phyloP scores from a whole-genome alignment of 2,113 vertebrate species.

The Periophthalmus modestus region DNA sequence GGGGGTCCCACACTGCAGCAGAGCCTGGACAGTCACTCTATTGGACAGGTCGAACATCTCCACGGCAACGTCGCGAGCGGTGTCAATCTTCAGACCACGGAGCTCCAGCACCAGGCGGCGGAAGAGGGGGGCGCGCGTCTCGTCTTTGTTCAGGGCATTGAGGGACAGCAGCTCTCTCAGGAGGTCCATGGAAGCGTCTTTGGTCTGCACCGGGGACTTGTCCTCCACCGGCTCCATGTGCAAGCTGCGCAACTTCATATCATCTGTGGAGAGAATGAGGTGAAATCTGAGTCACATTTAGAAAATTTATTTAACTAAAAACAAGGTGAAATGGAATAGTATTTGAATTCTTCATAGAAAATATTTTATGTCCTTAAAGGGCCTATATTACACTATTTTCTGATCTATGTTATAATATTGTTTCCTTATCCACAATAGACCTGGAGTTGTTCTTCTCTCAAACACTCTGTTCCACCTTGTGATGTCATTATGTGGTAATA shows the following conservation, averaged over 20 bases:
- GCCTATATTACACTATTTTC: too few species aligned
- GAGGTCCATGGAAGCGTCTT: constrained; percentile 73
- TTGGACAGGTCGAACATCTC: constrained; percentile 76
- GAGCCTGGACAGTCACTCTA: constrained; percentile 81
- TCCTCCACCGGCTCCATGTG: constrained; percentile 76
- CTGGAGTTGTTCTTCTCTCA: too few species aligned
- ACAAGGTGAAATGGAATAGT: too few species aligned
- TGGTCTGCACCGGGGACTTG: constrained; percentile 69
- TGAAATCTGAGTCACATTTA: neutral
- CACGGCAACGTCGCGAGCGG: constrained; percentile 65
- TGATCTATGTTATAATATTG: too few species aligned
- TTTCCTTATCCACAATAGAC: too few species aligned
- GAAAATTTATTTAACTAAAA: too few species aligned
- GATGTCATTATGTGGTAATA: too few species aligned
- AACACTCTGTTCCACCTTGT: too few species aligned
- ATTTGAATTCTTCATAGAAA: too few species aligned
- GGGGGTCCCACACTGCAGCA: constrained; percentile 88
- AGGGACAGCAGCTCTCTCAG: constrained; percentile 80
- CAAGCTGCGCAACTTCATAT: constrained; percentile 61
- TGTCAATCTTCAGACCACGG: constrained; percentile 74
- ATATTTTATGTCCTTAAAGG: too few species aligned
- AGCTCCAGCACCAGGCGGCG: constrained; percentile 82
- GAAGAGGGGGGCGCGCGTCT: constrained; percentile 82
- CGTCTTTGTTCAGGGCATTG: constrained; percentile 11
- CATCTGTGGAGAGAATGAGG: constrained; percentile 58